phyloP scores from a whole-genome alignment of 2,113 vertebrate species.

The Astatoreochromis straeleni region DNA sequence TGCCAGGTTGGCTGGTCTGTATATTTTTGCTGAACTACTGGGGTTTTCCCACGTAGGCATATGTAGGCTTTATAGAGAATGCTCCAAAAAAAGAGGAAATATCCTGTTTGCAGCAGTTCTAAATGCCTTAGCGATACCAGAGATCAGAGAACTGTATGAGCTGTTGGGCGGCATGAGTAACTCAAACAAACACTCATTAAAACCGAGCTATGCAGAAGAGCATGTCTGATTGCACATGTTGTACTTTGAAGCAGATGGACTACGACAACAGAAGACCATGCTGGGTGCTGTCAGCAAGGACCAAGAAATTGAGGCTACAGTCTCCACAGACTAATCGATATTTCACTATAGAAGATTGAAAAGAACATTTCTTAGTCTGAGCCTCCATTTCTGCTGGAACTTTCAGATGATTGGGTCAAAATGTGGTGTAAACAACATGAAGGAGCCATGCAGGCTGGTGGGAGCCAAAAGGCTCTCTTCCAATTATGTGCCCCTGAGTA shows the following conservation, averaged over 20 bases:
- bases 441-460: background rate
- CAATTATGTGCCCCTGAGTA: background rate
- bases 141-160: background rate
- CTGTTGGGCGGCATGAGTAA: background rate
- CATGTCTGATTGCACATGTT: background rate
- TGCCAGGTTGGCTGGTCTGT: background rate
- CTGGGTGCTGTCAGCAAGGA: background rate
- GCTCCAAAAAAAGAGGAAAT: background rate
- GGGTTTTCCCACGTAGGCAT: background rate
- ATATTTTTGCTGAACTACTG: background rate
- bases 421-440: background rate
- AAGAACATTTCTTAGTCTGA: background rate
- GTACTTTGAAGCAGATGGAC: background rate
- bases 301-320: background rate
- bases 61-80: background rate
- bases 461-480: background rate
- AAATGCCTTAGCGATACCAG: accelerated
- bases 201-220: background rate
- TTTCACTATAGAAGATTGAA: background rate
- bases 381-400: background rate
- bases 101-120: background rate
- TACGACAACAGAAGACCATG: background rate
- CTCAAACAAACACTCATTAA: background rate
- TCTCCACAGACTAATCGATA: background rate
- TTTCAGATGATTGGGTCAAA: background rate